Conservation (phyloP, 2,888 invertebrate genomes). For the Polydrusus cervinus region DNA sequence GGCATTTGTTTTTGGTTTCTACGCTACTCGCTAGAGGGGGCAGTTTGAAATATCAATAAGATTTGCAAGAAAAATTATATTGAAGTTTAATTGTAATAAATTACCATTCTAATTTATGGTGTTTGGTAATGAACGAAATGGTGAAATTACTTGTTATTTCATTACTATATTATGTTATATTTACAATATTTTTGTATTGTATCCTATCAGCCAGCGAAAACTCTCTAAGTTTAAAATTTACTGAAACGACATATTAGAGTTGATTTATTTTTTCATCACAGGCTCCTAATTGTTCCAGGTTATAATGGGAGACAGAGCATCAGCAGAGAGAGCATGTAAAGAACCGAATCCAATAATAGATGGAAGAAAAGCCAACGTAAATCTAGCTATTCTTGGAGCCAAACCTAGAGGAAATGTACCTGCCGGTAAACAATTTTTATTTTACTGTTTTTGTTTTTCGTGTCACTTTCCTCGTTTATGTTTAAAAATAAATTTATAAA, state of each 20-base stretch:
- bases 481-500: conserved; percentile 49
- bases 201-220: background rate
- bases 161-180: no score
- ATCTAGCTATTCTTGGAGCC: conserved; percentile 97
- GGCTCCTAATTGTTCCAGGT: conserved; percentile 79
- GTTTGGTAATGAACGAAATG: no score
- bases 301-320: conserved; percentile 96
- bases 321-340: conserved; percentile 96
- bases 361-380: conserved; percentile 98
- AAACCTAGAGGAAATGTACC: conserved; percentile 93
- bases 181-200: no score
- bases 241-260: background rate
- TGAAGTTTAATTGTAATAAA: no score
- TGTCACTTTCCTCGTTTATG: conserved; percentile 50
- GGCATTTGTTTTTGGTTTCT: no score
- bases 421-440: conserved; percentile 76
- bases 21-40: no score
- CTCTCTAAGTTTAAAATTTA: background rate
- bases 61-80: no score
- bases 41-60: no score
- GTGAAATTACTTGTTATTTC: no score
- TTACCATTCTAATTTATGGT: no score
- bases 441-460: conserved; percentile 42
- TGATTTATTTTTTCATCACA: conserved; percentile 20
- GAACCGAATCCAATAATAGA: conserved; percentile 99